Base-by-base conservation (phyloP, 1,140 invertebrate species). In the Bombus superbus region DNA sequence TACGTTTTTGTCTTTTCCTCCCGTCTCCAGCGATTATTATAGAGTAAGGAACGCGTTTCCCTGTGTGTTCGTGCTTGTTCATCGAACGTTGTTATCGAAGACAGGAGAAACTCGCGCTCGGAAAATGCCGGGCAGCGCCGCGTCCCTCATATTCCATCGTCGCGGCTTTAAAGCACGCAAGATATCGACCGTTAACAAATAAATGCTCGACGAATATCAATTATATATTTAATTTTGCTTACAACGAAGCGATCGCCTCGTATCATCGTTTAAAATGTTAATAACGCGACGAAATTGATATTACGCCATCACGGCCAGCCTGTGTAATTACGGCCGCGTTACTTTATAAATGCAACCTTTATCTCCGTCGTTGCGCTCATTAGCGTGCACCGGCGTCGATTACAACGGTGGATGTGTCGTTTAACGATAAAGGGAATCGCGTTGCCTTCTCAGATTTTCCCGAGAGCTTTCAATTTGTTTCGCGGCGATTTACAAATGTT, bases 241-340 rank as follows among this genome's bases (percentile, higher is more conserved):
- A 53, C 18, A 2, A 28, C 3, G 32, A 35, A 3, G 25, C 53
- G 47, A 9, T 35, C 10, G 32, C 10, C 53, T 8, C 53, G 74
- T 73, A 22, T 32, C 38, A 35, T 35, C n/a, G n/a, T 62, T 62
- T 77, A 77, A 59, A 77, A 40, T 62, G 15, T 77, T 77, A 77
- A 77, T 77, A 62, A 62, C 6, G 28, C 28, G 57, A 28, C 15
- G 57, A 77, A 62, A 77, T 40, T 77, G 75, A 40, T 62, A 77
- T 77, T 62, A 77, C 74, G 75, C 32, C 28, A 59, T 42, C 69
- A 15, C 40, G 38, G 13, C 18, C 40, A 25, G 3, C 10, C 69
- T 3, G 38, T 10, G 72, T 44, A 73, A 47, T 62, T 62, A 40
- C 22, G 9, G 11, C 6, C 11, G 35, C 47, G 69, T 71, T 57